Base-by-base conservation (phyloP, 2,797 vertebrate species). In the Nothura maculosa region DNA sequence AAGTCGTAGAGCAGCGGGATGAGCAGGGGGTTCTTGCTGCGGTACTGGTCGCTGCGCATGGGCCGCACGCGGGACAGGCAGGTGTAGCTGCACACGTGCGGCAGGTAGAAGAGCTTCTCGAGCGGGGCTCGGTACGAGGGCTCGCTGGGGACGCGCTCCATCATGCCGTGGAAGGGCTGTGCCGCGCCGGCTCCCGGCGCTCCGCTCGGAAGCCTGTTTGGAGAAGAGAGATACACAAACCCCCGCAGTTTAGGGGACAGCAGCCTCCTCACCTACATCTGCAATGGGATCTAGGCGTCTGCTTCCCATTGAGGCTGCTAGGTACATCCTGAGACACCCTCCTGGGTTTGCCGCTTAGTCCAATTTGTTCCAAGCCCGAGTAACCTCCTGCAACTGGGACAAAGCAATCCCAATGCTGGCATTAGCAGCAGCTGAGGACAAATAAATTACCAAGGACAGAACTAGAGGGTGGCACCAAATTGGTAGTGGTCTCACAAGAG, bases 1-100 rank as follows among this genome's bases (percentile, higher is more conserved):
- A 99, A 99, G 76, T 99, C 99, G 22, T 99, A 99, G 12, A 99
- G 98, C 32, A 99, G 95, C 0, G 99, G 99, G 10, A 99, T 98
- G 28, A 99, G 98, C 54, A 99, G 98, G 0, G 99, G 99, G 97
- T 99, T 99, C 81, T 98, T 98, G 68, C 99, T 98, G 60, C 98
- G 96, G 98, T 99, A 98, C 79, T 98, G 91, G 47, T 98, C 98
- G 5, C 82, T 36, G 18, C 94, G 96, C 6, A 95, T 10, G 3
- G 98, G 98, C 10, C 99, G 97, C 52, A 99, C 95, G 0, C 99
- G 98, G 5, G 98, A 98, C 80, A 99, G 98, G 96, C 99, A 99
- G 1, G 98, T 92, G 1, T 97, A 97, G 94, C 98, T 98, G 97
- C 99, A 99, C 24, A 95, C 94, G 63, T 99, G 99, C 1, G 98